phyloP scores from a whole-genome alignment of 2,113 vertebrate species.

The Solenodon paradoxus region DNA sequence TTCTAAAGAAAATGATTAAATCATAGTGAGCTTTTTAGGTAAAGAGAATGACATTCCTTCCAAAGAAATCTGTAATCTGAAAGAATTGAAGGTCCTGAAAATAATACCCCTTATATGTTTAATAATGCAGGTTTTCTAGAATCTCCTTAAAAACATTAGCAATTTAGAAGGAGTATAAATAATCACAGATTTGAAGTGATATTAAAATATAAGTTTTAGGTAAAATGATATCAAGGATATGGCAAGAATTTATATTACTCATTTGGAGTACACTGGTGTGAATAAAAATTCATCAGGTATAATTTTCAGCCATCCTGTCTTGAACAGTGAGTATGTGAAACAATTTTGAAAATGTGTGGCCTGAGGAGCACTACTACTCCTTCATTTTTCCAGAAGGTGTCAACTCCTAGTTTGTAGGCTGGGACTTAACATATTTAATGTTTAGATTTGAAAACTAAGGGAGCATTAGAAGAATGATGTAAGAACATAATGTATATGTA shows the following conservation, averaged over 20 bases:
- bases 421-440: rapidly evolving
- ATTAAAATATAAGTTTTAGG: not conserved
- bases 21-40: not conserved
- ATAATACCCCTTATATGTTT: not conserved
- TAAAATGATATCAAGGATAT: not conserved
- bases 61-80: not conserved
- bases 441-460: not conserved
- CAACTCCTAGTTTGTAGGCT: not conserved
- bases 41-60: not conserved
- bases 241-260: not conserved
- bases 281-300: not conserved
- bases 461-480: not conserved
- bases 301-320: not conserved
- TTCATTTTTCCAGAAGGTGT: not conserved
- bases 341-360: not conserved
- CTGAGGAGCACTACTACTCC: not conserved
- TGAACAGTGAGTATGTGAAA: not conserved
- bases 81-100: not conserved
- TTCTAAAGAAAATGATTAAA: not conserved
- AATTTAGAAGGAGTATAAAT: constrained; percentile 19
- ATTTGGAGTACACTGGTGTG: not conserved
- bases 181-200: not conserved
- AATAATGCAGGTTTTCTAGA: not conserved
- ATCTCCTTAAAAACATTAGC: not conserved
- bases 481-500: too few species aligned